Conservation (phyloP, 2,113 vertebrate species). For the Cyprinodon tularosa region DNA sequence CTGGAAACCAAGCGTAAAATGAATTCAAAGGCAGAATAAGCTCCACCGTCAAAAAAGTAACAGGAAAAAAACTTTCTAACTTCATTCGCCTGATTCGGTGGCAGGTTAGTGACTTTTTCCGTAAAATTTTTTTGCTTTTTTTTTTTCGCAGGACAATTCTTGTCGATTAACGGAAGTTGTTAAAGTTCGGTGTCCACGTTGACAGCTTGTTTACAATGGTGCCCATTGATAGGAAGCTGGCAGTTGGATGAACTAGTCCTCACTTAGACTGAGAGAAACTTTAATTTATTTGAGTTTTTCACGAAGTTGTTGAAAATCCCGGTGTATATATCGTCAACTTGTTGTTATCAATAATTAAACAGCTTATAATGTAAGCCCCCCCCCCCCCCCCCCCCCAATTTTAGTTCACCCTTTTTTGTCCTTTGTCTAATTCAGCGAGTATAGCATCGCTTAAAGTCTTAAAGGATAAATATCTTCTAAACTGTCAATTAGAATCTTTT, state of each 20-base stretch:
- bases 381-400: no score
- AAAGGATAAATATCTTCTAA: not conserved
- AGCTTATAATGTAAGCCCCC: no score
- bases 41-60: accelerated
- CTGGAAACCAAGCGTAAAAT: not conserved
- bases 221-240: slow-evolving; percentile 49
- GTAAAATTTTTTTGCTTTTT: no score
- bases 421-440: no score
- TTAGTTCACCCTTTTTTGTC: no score
- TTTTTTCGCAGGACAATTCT: accelerated
- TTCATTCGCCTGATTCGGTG: not conserved
- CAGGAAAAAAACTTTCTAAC: not conserved
- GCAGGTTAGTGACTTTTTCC: slow-evolving; percentile 35
- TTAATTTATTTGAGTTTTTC: not conserved
- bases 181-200: slow-evolving; percentile 58
- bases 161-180: not conserved
- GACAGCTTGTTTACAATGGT: slow-evolving; percentile 66
- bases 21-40: slow-evolving; percentile 21
- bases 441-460: no score
- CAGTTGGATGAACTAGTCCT: no score
- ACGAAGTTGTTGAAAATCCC: not conserved
- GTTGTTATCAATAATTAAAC: not conserved
- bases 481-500: not conserved
- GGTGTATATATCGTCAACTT: not conserved
- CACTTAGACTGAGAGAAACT: not conserved